These are phyloP conservation scores for Phaenicophaeus curvirostris DNA, from an alignment of 2,797 vertebrate genomes.

Conservation along the genomic window DNA sequence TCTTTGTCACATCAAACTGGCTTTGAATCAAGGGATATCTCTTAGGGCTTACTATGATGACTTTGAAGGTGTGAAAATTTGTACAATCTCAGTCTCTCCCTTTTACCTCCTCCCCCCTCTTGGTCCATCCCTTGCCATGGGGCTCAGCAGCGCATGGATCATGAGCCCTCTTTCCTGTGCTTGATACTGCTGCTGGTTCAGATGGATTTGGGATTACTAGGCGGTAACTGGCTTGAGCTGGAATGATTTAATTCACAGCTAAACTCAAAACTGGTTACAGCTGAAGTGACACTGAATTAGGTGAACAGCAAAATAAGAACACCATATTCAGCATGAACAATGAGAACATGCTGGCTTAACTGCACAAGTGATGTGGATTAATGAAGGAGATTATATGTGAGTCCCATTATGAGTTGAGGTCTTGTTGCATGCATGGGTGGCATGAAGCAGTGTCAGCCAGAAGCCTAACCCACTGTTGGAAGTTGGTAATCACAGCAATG, in stretches of 20 bases:
- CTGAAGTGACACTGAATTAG: background rate
- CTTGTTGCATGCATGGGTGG: rapidly evolving
- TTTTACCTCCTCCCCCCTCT: background rate
- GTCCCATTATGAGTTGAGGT: background rate
- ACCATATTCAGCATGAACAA: background rate
- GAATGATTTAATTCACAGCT: background rate
- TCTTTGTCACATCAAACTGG: background rate
- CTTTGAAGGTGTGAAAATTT: background rate
- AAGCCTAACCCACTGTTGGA: background rate
- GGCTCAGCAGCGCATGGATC: rapidly evolving
- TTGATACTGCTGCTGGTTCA: background rate
- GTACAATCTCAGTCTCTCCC: background rate
- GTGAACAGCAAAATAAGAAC: background rate
- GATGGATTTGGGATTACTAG: background rate
- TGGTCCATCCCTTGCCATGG: rapidly evolving
- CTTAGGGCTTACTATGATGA: background rate
- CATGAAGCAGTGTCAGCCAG: background rate
- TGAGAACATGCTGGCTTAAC: background rate
- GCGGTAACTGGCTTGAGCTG: background rate
- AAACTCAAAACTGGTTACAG: background rate
- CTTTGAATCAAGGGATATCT: background rate
- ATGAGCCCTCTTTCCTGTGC: background rate
- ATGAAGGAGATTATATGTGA: background rate
- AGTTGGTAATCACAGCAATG: background rate
- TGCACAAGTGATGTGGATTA: background rate